A percentile compares a stretch with the other conserved stretches of the same genome.
Conservation (phyloP, 2,797 vertebrate genomes). For the Meriones psammophilus region DNA sequence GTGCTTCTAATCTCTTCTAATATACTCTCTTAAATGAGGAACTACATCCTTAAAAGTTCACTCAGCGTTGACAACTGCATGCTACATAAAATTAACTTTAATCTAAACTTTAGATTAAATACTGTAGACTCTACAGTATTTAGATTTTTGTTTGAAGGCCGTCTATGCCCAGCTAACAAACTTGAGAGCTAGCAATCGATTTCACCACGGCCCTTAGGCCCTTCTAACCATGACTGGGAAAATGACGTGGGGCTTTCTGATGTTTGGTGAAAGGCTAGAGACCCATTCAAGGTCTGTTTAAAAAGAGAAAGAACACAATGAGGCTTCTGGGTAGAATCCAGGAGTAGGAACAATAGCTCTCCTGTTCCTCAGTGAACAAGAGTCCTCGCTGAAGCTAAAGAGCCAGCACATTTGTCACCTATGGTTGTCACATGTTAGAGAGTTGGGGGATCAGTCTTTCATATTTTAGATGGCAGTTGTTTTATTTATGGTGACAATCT, state of each 20-base stretch:
- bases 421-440: background rate
- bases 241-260: background rate
- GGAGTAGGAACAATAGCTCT: background rate
- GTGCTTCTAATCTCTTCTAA: background rate
- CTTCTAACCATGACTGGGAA: background rate
- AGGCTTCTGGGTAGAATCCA: background rate
- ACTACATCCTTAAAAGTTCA: background rate
- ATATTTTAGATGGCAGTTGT: background rate
- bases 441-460: background rate
- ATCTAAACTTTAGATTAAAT: background rate
- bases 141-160: background rate
- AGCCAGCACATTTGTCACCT: background rate
- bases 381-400: background rate
- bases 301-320: background rate
- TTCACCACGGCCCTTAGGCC: background rate
- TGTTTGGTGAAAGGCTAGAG: slow-evolving; percentile 19
- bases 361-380: background rate
- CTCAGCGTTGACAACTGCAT: background rate
- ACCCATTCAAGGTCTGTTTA: background rate
- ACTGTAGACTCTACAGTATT: background rate
- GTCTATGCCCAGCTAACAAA: slow-evolving; percentile 1
- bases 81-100: slow-evolving; percentile 3
- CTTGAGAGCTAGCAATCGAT: slow-evolving; percentile 19
- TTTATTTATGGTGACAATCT: background rate
- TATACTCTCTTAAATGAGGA: background rate